A percentile compares a stretch with the other conserved stretches of the same genome.
Conservation (phyloP, 2,888 invertebrate species). For the Brachyptera risi region DNA sequence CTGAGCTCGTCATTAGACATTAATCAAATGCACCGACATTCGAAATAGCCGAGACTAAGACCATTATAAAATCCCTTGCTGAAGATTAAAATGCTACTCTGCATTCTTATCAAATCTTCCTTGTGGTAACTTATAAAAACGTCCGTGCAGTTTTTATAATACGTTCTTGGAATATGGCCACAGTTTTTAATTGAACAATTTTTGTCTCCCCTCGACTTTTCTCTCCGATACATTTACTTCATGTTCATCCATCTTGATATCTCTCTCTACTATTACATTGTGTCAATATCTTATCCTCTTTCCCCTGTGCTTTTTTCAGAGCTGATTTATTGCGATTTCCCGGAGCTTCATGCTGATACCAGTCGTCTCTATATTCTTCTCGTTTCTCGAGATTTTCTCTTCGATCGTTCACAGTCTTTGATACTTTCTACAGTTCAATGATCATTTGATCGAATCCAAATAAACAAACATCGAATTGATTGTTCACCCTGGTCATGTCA, state of each 20-base stretch:
- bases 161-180: slow-evolving; percentile 3
- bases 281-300: slow-evolving; percentile 17
- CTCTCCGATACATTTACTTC: not conserved
- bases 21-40: slow-evolving; percentile 7
- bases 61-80: slow-evolving; percentile 6
- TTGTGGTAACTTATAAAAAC: not conserved
- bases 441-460: slow-evolving; percentile 20
- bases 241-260: slow-evolving; percentile 1
- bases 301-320: slow-evolving; percentile 9
- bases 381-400: not conserved
- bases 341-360: not conserved
- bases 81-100: not conserved
- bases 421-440: slow-evolving; percentile 1
- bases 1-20: slow-evolving; percentile 14
- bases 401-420: not conserved
- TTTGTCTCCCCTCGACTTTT: not conserved
- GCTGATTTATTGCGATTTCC: slow-evolving; percentile 3
- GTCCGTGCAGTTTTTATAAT: not conserved
- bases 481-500: not conserved
- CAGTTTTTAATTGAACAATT: slow-evolving; percentile 7
- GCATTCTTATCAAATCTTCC: not conserved
- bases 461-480: slow-evolving; percentile 19
- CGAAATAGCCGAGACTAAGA: not conserved
- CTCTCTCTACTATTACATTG: slow-evolving; percentile 19
- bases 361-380: not conserved